Evolutionary conservation across 1,140 invertebrate species (phyloP), one percentile per base, ranked within the genome.

Genomic region (Caenorhabditis remanei): DNA sequence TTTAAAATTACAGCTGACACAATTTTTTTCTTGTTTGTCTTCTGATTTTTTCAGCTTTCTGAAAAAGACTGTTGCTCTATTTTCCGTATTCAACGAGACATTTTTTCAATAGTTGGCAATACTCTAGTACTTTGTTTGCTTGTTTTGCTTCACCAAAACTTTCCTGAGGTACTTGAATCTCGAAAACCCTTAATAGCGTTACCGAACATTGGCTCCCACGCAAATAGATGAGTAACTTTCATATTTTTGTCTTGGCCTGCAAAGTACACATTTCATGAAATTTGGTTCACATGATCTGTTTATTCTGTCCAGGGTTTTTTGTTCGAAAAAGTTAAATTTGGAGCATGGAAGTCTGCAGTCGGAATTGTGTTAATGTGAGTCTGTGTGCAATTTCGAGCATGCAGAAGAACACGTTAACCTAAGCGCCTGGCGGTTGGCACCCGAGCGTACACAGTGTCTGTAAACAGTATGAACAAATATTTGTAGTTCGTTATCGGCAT

Each of bases 391-490:
- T 79, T 79, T 79, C 9, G 71, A 79, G 71, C 71, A 79, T 79
- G 71, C 71, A 24, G 53, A 50, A 79, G 71, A 79, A 79, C 71
- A 79, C 71, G 71, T 79, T 79, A 79, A 79, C 71, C 71, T 13
- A 79, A 21, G 71, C 46, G 71, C 71, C 24, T 50, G 71, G 71
- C 71, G 71, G 71, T 79, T 79, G 71, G 71, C 65, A 71, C 65
- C 41, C 65, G 65, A 11, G 71, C 43, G 71, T 79, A 79, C 71
- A 43, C 46, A 79, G 71, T 79, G 71, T 79, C 71, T 50, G 71
- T 79, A 79, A 79, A 79, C 71, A 79, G 71, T 79, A 79, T 79
- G 71, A 79, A 79, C 71, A 79, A 79, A 79, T 79, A 79, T 79
- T 79, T 50, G 46, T 50, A 50, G 71, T 79, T 79, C 71, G 71